Conservation (phyloP, 2,888 invertebrate species). For the Dioctria rufipes region DNA sequence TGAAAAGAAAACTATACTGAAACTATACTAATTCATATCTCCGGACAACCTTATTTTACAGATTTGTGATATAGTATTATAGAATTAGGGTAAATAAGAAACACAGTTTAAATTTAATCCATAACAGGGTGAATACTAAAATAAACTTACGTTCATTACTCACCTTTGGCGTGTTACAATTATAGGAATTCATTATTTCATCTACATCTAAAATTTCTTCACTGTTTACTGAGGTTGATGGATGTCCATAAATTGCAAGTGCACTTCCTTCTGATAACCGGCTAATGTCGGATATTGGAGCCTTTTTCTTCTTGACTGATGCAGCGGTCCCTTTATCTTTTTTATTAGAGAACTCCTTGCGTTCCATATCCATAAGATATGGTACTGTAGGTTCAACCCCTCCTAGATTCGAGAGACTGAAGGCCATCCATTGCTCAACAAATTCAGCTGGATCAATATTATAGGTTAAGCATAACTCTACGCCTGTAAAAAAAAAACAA, state of each 20-base stretch:
- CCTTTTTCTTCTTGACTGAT: constrained; percentile 57
- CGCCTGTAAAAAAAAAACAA: constrained; percentile 69
- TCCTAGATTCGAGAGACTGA: constrained; percentile 77
- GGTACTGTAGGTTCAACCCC: constrained; percentile 77
- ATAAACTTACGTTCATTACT: constrained; percentile 57
- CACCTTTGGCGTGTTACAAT: constrained; percentile 67
- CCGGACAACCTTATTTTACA: too few relatives aligned
- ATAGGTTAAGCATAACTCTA: constrained; percentile 78
- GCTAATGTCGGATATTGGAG: not conserved
- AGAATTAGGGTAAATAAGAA: too few relatives aligned
- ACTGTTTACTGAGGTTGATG: constrained; percentile 56
- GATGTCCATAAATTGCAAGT: constrained; percentile 33
- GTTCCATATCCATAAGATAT: constrained; percentile 76
- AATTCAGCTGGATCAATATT: constrained; percentile 79
- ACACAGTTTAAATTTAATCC: too few relatives aligned
- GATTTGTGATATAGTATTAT: too few relatives aligned
- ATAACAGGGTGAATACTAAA: not conserved
- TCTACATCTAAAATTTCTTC: constrained; percentile 60
- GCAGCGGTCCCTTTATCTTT: constrained; percentile 65
- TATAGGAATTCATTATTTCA: constrained; percentile 63
- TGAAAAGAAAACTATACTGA: too few relatives aligned
- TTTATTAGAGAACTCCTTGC: constrained; percentile 76
- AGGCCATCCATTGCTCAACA: constrained; percentile 86
- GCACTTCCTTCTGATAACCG: constrained; percentile 3
- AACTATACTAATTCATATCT: too few relatives aligned